phyloP scores from a whole-genome alignment of 2,113 vertebrate genomes.

The Rhegmatorhina hoffmannsi region DNA sequence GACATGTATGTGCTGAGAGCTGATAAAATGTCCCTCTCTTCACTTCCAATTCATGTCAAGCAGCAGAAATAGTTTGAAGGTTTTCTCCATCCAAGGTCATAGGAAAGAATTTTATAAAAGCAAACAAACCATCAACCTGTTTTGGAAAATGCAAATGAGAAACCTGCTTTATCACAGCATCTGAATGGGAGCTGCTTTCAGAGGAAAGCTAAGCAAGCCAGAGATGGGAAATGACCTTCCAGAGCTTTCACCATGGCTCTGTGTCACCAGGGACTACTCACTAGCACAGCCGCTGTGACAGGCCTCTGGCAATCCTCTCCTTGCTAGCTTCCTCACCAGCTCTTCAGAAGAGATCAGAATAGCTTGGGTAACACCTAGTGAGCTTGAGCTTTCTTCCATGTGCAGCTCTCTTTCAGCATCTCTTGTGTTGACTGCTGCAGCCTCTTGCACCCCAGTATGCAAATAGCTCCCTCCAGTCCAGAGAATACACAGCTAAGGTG shows the following conservation, averaged over 20 bases:
- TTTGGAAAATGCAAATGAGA: conserved; percentile 43
- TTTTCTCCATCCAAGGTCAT: conserved; percentile 36
- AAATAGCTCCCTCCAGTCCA: background rate
- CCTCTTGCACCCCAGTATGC: background rate
- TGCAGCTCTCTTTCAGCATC: background rate
- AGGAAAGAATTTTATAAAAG: conserved; percentile 39
- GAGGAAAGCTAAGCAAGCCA: background rate
- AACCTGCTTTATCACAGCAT: conserved; percentile 11
- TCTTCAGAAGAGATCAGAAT: background rate
- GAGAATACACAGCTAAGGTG: background rate
- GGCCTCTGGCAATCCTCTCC: background rate
- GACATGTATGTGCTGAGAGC: background rate
- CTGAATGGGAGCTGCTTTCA: background rate
- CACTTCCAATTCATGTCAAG: background rate
- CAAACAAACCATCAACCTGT: background rate
- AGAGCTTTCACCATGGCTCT: background rate
- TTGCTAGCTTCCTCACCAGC: background rate
- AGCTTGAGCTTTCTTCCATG: background rate
- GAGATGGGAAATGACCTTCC: background rate
- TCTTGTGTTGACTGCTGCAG: background rate
- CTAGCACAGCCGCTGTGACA: fast-evolving
- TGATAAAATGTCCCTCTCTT: background rate
- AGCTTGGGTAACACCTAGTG: background rate
- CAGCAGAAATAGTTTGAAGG: background rate
- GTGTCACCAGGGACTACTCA: too few relatives aligned